Evolutionary conservation across 2,113 vertebrate species (phyloP).

Genomic region (Pygathrix nemaeus): DNA sequence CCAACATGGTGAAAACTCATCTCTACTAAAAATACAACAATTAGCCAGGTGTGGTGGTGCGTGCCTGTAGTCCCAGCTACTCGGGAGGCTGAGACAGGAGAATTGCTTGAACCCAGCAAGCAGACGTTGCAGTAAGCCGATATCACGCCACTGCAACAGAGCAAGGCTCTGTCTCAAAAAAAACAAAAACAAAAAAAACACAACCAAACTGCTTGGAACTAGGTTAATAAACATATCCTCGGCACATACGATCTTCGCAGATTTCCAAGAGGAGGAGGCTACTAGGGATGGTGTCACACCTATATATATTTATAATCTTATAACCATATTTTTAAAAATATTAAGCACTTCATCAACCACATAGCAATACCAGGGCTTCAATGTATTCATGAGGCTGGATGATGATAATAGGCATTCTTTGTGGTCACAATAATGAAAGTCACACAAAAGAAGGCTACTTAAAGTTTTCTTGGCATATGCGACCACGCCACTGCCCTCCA

Average conservation of each 20-base stretch:
- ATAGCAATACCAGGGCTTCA: background rate
- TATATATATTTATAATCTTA: background rate
- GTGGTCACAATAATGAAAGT: background rate
- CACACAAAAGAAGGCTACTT: background rate
- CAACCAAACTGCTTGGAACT: background rate
- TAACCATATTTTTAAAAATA: background rate
- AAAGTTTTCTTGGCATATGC: background rate
- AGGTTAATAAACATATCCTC: constrained; percentile 2
- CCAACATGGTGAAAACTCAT: too few relatives aligned
- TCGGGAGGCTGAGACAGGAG: too few relatives aligned
- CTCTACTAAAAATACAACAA: too few relatives aligned
- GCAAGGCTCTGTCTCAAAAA: too few relatives aligned
- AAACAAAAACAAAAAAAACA: too few relatives aligned
- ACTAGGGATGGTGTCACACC: background rate
- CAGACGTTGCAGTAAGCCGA: too few relatives aligned
- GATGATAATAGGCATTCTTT: background rate
- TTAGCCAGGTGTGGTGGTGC: too few relatives aligned
- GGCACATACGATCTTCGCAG: background rate
- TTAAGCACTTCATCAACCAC: background rate
- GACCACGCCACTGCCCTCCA: too few relatives aligned
- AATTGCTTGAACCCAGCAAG: too few relatives aligned
- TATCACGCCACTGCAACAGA: too few relatives aligned
- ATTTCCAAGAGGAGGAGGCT: background rate
- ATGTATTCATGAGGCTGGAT: background rate
- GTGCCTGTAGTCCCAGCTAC: too few relatives aligned